Evolutionary conservation across 2,888 invertebrate species (phyloP).

Genomic region (Nemapogon koenigi): DNA sequence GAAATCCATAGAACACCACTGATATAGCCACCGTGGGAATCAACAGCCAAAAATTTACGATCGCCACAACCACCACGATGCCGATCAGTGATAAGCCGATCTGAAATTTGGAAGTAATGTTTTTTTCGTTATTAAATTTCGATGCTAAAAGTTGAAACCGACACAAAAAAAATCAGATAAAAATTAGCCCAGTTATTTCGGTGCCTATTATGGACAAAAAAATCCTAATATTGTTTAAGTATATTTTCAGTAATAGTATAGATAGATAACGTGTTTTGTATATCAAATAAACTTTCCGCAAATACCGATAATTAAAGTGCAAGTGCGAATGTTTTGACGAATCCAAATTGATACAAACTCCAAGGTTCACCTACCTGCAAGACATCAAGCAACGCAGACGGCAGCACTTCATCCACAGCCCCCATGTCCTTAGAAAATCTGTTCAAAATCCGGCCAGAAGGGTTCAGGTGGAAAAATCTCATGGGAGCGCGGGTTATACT

Average conservation of each 20-base stretch:
- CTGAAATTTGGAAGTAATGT: slow-evolving; percentile 43
- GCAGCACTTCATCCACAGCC: slow-evolving; percentile 69
- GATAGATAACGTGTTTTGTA: too few species aligned
- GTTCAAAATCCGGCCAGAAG: slow-evolving; percentile 83
- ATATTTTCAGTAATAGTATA: too few species aligned
- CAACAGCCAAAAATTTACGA: slow-evolving; percentile 77
- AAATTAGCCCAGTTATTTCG: too few species aligned
- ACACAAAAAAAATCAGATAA: too few species aligned
- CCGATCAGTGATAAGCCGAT: slow-evolving; percentile 83
- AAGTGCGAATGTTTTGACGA: too few species aligned
- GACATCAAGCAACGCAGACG: slow-evolving; percentile 67
- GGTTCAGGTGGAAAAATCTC: slow-evolving; percentile 88
- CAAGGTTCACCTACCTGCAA: too few species aligned
- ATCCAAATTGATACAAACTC: too few species aligned
- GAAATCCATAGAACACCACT: slow-evolving; percentile 74
- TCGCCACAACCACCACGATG: slow-evolving; percentile 77
- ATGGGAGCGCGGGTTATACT: slow-evolving; percentile 81
- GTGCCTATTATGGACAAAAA: too few species aligned
- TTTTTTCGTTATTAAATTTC: not conserved
- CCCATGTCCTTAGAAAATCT: slow-evolving; percentile 91
- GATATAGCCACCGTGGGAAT: slow-evolving; percentile 75
- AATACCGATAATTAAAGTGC: too few species aligned
- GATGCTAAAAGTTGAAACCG: too few species aligned
- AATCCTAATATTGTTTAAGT: too few species aligned
- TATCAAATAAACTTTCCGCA: too few species aligned